Base-by-base conservation (phyloP, 2,888 invertebrate genomes). In the Muscina levida region DNA sequence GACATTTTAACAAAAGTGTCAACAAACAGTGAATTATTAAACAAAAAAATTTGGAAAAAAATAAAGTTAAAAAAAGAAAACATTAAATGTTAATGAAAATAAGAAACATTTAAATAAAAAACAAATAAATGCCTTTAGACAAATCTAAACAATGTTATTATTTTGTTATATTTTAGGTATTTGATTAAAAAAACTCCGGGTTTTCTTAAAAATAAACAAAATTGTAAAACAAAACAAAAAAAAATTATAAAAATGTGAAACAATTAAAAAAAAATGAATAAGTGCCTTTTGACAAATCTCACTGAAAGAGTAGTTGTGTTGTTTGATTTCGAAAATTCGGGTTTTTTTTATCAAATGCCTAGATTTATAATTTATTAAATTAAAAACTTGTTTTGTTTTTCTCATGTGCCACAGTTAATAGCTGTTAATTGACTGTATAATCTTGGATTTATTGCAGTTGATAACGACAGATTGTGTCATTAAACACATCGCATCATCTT, bases 381-480 rank as follows among this genome's bases (percentile, higher is more conserved):
- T 37, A 22, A 39, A 59, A 57, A 57, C 26, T 26, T 11, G 26
- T 51, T 19, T 22, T 22, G 2, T 44, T 22, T 56, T 56, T 13
- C 26, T 5, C 8, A 13, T 24, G 26, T 57, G 31, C 31, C 17
- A 31, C 15, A 53, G 2, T 17, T 17, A 48, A 53, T 57, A 15
- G 10, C 24, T 57, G 17, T 15, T 57, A 57, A 57, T 53, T 24
- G 37, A 15, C 15, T 31, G 17, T 75, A 37, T 77, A 42, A 72
- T 72, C 57, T 65, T 42, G 74, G 56, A 74, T 77, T 81, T 62
- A 74, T 81, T 81, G 62, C 81, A 81, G 81, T 56, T 81, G 53
- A 57, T 67, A 77, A 59, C 81, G 67, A 53, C 48, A 13, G 24
- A 53, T 53, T 42, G 39, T 44, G 62, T 22, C n/a, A n/a, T 17